Percentiles rank a stretch among this genome's conserved stretches.
Conservation (phyloP, 2,797 vertebrate genomes). For the Premnoplex brunnescens region DNA sequence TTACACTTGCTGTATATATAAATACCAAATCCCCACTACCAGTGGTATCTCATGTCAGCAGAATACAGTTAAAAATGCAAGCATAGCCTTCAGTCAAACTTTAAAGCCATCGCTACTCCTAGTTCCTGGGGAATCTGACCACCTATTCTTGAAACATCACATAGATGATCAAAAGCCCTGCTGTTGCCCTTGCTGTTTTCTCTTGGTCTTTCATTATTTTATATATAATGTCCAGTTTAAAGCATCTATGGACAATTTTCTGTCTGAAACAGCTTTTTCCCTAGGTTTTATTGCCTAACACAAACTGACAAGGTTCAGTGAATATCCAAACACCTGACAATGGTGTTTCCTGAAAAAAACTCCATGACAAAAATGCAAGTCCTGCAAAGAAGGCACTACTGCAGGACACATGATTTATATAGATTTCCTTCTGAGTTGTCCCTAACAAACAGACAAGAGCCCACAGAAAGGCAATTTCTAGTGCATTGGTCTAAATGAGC, state of each 20-base stretch:
- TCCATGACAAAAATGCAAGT: background rate
- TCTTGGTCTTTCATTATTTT: background rate
- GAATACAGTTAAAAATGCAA: background rate
- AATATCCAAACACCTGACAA: background rate
- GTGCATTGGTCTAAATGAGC: background rate
- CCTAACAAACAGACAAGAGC: background rate
- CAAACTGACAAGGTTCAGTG: background rate
- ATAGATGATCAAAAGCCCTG: conserved; percentile 12
- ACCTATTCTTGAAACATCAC: conserved; percentile 13
- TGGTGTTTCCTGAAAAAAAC: background rate
- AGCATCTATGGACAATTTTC: background rate
- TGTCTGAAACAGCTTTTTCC: background rate
- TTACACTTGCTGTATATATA: background rate
- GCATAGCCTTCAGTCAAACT: background rate
- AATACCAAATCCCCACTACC: background rate
- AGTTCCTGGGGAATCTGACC: background rate
- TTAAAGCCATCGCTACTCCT: background rate
- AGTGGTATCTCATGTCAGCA: background rate
- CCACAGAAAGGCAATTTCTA: background rate
- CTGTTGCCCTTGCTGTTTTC: conserved; percentile 8
- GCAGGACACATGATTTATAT: background rate
- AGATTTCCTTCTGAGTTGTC: background rate
- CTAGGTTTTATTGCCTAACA: background rate
- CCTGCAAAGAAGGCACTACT: background rate
- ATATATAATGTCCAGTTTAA: background rate